Evolutionary conservation across 2,888 invertebrate genomes (phyloP).

Genomic region (Melinaea marsaeus): DNA sequence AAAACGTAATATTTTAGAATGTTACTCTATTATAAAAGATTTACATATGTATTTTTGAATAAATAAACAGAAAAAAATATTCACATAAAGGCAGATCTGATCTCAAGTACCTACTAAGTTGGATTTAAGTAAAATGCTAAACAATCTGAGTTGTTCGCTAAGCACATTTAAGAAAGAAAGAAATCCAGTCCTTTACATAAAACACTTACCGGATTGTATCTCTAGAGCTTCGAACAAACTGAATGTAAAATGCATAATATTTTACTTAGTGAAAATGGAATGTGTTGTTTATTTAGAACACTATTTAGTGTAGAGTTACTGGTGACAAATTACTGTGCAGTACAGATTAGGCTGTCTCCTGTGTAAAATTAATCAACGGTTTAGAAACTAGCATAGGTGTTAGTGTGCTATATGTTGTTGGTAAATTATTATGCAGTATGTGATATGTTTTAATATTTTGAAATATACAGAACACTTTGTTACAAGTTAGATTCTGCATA

Average conservation of each 20-base stretch:
- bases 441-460: no score
- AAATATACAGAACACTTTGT: no score
- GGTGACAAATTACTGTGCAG: constrained; percentile 32
- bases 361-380: constrained; percentile 53
- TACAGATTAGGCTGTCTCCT: constrained; percentile 43
- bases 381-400: constrained; percentile 42
- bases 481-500: no score
- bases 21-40: no score
- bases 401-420: no score
- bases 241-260: constrained; percentile 1
- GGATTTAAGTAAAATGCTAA: constrained; percentile 41
- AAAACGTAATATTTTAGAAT: no score
- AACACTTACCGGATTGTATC: constrained; percentile 33
- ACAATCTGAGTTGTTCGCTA: constrained; percentile 45
- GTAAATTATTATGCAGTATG: no score
- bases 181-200: constrained; percentile 42
- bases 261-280: neutral
- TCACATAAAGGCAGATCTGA: no score
- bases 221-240: constrained; percentile 12
- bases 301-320: constrained; percentile 18
- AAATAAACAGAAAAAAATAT: no score
- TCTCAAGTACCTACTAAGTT: no score
- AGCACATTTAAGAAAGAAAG: constrained; percentile 40
- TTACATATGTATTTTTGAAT: no score
- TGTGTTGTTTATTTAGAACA: constrained; percentile 13